Evolutionary conservation across 2,888 invertebrate species (phyloP).

Genomic region (Hemicrepidius hirtus): DNA sequence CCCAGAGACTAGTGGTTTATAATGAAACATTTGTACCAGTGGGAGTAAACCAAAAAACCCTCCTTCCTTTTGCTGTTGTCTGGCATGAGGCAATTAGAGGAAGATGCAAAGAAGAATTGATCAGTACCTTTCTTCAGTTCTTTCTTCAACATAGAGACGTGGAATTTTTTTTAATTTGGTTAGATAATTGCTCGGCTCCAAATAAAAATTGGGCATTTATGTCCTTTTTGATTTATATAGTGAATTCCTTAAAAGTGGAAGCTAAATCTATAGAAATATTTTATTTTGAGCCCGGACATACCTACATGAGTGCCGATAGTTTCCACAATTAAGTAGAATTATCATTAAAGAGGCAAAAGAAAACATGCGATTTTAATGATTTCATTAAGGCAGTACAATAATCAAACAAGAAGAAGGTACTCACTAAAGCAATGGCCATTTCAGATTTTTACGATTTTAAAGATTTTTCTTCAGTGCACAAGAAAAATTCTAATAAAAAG

Average conservation of each 20-base stretch:
- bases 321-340: conserved; percentile 2
- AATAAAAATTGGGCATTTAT: conserved; percentile 6
- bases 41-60: not conserved
- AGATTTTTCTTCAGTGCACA: conserved; percentile 16
- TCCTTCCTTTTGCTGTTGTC: conserved; percentile 11
- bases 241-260: not conserved
- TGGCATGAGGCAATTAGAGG: conserved; percentile 23
- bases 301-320: not conserved
- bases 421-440: conserved; percentile 11
- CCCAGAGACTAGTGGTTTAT: conserved; percentile 24
- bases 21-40: conserved; percentile 29
- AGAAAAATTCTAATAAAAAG: conserved; percentile 13
- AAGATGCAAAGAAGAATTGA: conserved; percentile 23
- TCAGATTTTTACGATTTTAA: conserved; percentile 28
- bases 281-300: too few relatives aligned
- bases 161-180: conserved; percentile 1
- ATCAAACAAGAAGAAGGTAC: conserved; percentile 16
- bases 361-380: conserved; percentile 7
- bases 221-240: not conserved
- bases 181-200: not conserved
- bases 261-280: not conserved
- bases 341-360: conserved; percentile 23
- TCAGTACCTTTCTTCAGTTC: conserved; percentile 10
- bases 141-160: not conserved
- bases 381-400: conserved; percentile 21